phyloP scores from a whole-genome alignment of 2,797 vertebrate species.

The Austrolebias charrua region DNA sequence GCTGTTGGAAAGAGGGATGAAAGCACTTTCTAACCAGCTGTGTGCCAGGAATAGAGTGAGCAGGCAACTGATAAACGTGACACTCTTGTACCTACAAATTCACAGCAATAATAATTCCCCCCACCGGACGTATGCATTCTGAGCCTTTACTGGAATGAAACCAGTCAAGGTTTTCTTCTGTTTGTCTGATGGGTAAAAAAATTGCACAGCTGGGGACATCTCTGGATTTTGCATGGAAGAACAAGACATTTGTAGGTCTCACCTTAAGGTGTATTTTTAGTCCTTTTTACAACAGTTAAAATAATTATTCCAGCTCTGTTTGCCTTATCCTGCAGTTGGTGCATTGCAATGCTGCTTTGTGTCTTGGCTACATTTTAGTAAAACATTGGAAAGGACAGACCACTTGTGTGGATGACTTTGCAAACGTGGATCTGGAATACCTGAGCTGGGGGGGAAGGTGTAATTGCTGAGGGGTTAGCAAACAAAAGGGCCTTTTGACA shows the following conservation, averaged over 20 bases:
- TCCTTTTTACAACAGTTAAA: conserved; percentile 6
- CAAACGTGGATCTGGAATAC: conserved; percentile 38
- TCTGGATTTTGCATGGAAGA: conserved; percentile 1
- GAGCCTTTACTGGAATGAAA: not conserved
- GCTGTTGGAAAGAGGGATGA: conserved; percentile 52
- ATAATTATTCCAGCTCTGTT: not conserved
- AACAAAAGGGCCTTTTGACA: conserved; percentile 68
- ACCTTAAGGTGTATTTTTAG: not conserved
- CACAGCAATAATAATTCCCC: not conserved
- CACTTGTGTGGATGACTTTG: conserved; percentile 53
- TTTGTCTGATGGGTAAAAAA: not conserved
- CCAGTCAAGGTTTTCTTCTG: not conserved
- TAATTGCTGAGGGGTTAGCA: conserved; percentile 38
- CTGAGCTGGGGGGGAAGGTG: conserved; percentile 35
- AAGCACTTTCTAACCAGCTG: conserved; percentile 54
- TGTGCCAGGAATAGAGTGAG: conserved; percentile 53
- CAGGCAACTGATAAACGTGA: conserved; percentile 17
- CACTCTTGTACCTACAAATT: not conserved
- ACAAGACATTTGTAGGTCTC: not conserved
- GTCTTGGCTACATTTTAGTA: conserved; percentile 42
- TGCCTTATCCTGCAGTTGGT: conserved; percentile 7
- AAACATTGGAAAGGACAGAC: conserved; percentile 26
- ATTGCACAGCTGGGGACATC: not conserved
- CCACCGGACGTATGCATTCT: not conserved
- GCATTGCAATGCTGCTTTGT: conserved; percentile 9